These are phyloP conservation scores for Phoebastria nigripes DNA, from an alignment of 2,797 vertebrate species.

Conservation along the genomic window DNA sequence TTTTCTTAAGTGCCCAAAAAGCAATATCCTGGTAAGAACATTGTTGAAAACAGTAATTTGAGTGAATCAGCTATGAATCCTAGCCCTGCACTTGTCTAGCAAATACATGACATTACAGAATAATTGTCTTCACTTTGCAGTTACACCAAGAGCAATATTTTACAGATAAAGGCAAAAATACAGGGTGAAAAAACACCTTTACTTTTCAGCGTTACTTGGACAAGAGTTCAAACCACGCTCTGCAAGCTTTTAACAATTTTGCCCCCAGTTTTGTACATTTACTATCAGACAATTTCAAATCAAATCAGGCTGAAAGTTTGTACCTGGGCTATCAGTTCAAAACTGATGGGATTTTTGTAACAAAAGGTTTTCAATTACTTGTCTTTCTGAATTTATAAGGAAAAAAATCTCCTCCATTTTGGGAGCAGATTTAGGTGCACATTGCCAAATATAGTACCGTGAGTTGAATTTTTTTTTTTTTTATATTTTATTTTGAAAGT, in stretches of 20 bases:
- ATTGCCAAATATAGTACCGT: neutral
- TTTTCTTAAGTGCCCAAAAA: conserved; percentile 50
- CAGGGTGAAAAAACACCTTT: neutral
- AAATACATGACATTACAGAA: conserved; percentile 60
- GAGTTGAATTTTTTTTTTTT: neutral
- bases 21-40: conserved; percentile 50
- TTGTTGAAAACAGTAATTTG: conserved; percentile 63
- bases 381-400: neutral
- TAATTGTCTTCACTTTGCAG: conserved; percentile 45
- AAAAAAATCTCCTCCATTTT: neutral
- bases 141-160: conserved; percentile 31
- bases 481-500: neutral
- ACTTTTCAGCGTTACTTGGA: conserved; percentile 12
- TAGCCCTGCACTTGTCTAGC: conserved; percentile 12
- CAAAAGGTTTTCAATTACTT: neutral
- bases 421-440: neutral
- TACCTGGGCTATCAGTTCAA: neutral
- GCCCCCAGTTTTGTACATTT: neutral
- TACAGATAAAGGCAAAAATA: conserved; percentile 7
- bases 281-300: neutral
- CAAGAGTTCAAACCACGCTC: neutral
- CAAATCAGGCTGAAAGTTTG: neutral
- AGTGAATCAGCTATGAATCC: conserved; percentile 54
- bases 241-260: neutral
- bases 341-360: neutral